Evolutionary conservation across 2,888 invertebrate species (phyloP).

Genomic region (Dasypolia templi): DNA sequence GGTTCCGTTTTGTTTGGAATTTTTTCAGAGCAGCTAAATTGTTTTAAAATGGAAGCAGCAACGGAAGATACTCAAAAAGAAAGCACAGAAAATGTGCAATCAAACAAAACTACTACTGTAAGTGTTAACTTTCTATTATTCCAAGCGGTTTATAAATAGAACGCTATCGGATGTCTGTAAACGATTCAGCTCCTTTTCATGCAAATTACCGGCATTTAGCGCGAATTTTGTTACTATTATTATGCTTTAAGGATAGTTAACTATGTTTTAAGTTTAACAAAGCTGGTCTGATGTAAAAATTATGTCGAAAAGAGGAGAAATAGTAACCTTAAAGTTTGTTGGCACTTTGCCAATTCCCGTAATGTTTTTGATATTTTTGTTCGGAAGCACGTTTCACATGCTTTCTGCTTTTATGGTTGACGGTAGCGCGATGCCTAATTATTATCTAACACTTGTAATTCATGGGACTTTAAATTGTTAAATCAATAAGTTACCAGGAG

Average conservation of each 20-base stretch:
- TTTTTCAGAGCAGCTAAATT: slow-evolving; percentile 64
- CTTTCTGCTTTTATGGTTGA: slow-evolving; percentile 85
- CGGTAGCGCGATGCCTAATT: slow-evolving; percentile 71
- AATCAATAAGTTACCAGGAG: slow-evolving; percentile 41
- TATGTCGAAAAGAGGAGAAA: slow-evolving; percentile 66
- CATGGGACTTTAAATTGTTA: slow-evolving; percentile 17
- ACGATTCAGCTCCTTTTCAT: slow-evolving; percentile 61
- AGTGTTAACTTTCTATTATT: slow-evolving; percentile 69
- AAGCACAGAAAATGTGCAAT: slow-evolving; percentile 72
- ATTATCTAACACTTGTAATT: slow-evolving; percentile 54
- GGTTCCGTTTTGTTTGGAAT: slow-evolving; percentile 72
- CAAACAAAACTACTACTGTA: slow-evolving; percentile 76
- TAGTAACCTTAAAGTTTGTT: slow-evolving; percentile 82
- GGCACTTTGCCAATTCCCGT: slow-evolving; percentile 81
- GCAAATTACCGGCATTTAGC: slow-evolving; percentile 38
- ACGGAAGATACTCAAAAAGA: slow-evolving; percentile 80
- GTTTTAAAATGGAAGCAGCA: slow-evolving; percentile 81
- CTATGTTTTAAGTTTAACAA: slow-evolving; percentile 16
- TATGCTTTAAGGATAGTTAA: slow-evolving; percentile 8
- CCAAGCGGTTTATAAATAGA: slow-evolving; percentile 84
- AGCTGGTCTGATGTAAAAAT: slow-evolving; percentile 25
- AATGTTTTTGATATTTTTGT: slow-evolving; percentile 89
- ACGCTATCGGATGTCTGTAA: slow-evolving; percentile 82
- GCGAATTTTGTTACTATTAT: slow-evolving; percentile 1
- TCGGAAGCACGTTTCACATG: slow-evolving; percentile 82